Evolutionary conservation across 2,888 invertebrate species (phyloP).

Genomic region (Acronicta leporina): DNA sequence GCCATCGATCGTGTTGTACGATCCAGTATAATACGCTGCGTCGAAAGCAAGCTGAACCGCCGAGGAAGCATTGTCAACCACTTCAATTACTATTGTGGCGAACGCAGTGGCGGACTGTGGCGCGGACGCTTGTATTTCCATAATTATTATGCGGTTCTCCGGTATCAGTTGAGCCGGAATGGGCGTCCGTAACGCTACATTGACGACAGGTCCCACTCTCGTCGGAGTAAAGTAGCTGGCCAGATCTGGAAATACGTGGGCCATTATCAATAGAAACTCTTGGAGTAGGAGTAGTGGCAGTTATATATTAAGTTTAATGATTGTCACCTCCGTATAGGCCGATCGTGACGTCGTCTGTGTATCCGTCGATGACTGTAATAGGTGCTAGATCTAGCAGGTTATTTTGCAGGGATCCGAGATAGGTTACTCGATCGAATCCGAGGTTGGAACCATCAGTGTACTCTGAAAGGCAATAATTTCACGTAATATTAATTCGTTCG

Average conservation of each 20-base stretch:
- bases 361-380: slow-evolving; percentile 59
- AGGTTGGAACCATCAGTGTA: background rate
- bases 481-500: background rate
- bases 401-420: slow-evolving; percentile 38
- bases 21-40: slow-evolving; percentile 52
- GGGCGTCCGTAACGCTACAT: slow-evolving; percentile 23
- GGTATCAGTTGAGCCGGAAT: slow-evolving; percentile 53
- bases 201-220: slow-evolving; percentile 32
- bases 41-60: slow-evolving; percentile 43
- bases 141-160: slow-evolving; percentile 42
- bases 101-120: slow-evolving; percentile 39
- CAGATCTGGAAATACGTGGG: slow-evolving; percentile 40
- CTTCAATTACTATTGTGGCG: slow-evolving; percentile 52
- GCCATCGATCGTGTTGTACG: slow-evolving; percentile 34
- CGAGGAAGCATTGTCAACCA: slow-evolving; percentile 16
- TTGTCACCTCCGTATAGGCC: slow-evolving; percentile 23
- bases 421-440: slow-evolving; percentile 24
- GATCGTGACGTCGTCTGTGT: slow-evolving; percentile 50
- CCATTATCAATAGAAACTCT: background rate
- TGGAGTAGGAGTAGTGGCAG: background rate
- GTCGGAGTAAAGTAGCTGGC: slow-evolving; percentile 38
- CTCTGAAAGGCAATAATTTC: slow-evolving; percentile 13
- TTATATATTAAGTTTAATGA: background rate
- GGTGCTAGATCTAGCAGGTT: slow-evolving; percentile 35
- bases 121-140: slow-evolving; percentile 53